These are phyloP conservation scores for Zelostemma sp. DNA, from an alignment of 1,140 invertebrate species.

Conservation along the genomic window DNA sequence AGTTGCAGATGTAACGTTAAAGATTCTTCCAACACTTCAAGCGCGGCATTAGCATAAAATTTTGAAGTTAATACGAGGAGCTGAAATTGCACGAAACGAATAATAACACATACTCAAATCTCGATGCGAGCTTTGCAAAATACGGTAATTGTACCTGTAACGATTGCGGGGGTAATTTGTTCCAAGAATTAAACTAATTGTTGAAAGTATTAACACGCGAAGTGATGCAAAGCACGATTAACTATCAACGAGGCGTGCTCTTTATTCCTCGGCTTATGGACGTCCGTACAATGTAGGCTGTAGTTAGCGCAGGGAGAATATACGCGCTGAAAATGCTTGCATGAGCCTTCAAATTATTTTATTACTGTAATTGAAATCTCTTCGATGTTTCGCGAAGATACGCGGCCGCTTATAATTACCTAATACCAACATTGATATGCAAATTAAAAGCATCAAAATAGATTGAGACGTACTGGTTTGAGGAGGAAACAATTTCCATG, in stretches of 20 bases:
- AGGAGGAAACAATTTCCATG: neutral
- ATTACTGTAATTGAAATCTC: conserved; percentile 24
- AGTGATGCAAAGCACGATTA: conserved; percentile 20
- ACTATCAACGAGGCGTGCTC: conserved; percentile 17
- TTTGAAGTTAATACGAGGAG: neutral
- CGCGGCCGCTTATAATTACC: neutral
- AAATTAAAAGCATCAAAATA: neutral
- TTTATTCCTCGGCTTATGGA: conserved; percentile 22
- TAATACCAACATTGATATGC: neutral
- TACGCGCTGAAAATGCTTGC: neutral
- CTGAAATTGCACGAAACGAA: neutral
- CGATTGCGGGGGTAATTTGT: conserved; percentile 12
- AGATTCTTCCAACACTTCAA: neutral
- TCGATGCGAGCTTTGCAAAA: neutral
- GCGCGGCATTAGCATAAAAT: neutral
- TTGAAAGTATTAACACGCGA: conserved; percentile 21
- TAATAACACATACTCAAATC: neutral
- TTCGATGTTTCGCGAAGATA: conserved; percentile 2
- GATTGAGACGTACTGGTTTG: neutral
- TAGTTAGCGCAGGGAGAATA: conserved; percentile 4
- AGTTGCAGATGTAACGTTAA: too few species aligned
- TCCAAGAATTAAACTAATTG: conserved; percentile 20
- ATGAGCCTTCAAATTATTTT: conserved; percentile 23
- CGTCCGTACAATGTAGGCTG: conserved; percentile 14
- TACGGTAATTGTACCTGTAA: neutral